These are phyloP conservation scores for Leptobrachium leishanense DNA, from an alignment of 2,113 vertebrate genomes.

Conservation along the genomic window DNA sequence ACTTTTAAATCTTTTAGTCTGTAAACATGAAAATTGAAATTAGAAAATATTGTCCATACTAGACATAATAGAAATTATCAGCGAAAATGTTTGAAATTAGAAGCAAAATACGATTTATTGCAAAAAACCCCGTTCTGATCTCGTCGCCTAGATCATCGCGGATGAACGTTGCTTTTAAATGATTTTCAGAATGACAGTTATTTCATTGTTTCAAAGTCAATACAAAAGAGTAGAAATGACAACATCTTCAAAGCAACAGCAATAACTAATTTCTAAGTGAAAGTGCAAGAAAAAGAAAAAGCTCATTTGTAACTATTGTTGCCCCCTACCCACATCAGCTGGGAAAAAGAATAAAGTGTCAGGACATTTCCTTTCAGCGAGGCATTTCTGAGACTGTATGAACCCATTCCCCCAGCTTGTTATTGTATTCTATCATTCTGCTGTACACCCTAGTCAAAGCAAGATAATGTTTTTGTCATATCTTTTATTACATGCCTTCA, in stretches of 20 bases:
- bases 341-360: slow-evolving; percentile 15
- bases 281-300: neutral
- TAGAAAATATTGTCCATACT: too few species aligned
- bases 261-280: neutral
- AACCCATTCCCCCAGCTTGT: slow-evolving; percentile 56
- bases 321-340: slow-evolving; percentile 14
- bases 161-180: too few species aligned
- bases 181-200: neutral
- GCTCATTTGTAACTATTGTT: neutral
- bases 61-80: too few species aligned
- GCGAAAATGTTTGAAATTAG: too few species aligned
- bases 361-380: neutral
- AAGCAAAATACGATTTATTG: too few species aligned
- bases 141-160: too few species aligned
- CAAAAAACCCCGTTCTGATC: too few species aligned
- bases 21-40: too few species aligned
- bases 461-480: slow-evolving; percentile 65
- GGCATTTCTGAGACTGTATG: neutral
- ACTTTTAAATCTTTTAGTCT: too few species aligned
- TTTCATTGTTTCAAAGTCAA: neutral
- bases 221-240: neutral
- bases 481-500: slow-evolving; percentile 68
- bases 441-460: slow-evolving; percentile 65
- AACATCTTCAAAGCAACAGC: neutral
- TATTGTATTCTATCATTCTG: slow-evolving; percentile 63